These are phyloP conservation scores for Danaus plexippus DNA, from an alignment of 1,140 invertebrate species.

Conservation along the genomic window DNA sequence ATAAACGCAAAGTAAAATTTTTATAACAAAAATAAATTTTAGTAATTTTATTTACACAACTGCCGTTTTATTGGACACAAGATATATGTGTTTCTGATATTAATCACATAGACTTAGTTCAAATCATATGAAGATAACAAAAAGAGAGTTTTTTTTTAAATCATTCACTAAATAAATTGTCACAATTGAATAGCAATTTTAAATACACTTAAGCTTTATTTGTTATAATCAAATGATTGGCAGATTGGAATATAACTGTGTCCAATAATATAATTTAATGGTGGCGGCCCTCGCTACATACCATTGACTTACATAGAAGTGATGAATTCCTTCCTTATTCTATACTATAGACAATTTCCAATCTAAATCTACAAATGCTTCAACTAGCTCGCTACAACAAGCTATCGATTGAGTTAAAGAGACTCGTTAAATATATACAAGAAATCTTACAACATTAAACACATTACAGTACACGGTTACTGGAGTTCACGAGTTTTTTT, in stretches of 20 bases:
- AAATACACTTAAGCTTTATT: no score
- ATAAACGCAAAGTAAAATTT: slow-evolving; percentile 53
- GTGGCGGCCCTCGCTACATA: slow-evolving; percentile 9
- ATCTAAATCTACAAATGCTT: slow-evolving; percentile 68
- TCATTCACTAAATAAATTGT: neutral
- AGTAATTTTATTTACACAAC: slow-evolving; percentile 48
- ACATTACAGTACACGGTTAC: neutral
- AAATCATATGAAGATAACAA: slow-evolving; percentile 9
- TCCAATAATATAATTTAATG: slow-evolving; percentile 9
- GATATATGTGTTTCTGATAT: no score
- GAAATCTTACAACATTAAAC: slow-evolving; percentile 1
- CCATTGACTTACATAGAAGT: slow-evolving; percentile 14
- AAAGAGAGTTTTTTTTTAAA: slow-evolving; percentile 6
- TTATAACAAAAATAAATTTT: slow-evolving; percentile 61
- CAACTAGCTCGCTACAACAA: slow-evolving; percentile 65
- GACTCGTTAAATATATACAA: slow-evolving; percentile 3
- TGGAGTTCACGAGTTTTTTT: no score
- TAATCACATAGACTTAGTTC: slow-evolving; percentile 3
- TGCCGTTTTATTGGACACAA: slow-evolving; percentile 23
- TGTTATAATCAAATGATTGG: no score
- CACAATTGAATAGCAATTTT: no score
- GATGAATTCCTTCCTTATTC: slow-evolving; percentile 14
- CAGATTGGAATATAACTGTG: neutral
- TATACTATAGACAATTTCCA: slow-evolving; percentile 47
- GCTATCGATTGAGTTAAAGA: slow-evolving; percentile 33